A percentile compares a stretch with the other conserved stretches of the same genome.
Conservation (phyloP, 2,797 vertebrate species). For the Sarcoramphus papa region DNA sequence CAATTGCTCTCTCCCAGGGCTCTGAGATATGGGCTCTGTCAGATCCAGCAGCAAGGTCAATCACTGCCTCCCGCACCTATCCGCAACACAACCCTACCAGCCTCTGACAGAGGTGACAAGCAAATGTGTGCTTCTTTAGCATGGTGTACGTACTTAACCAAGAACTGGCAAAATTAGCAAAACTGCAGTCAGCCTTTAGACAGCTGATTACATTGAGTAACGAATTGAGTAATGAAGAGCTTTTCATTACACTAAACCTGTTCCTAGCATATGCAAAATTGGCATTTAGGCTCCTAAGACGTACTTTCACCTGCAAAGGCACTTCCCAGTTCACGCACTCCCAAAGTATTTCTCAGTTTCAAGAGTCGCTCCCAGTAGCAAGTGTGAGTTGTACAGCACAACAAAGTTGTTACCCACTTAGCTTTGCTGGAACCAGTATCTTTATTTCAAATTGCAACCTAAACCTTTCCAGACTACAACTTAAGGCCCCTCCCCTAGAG, state of each 20-base stretch:
- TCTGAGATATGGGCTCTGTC: rapidly evolving
- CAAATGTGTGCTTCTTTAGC: no score
- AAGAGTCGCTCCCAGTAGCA: background rate
- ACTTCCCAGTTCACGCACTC: background rate
- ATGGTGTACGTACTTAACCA: rapidly evolving
- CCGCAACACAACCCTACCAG: background rate
- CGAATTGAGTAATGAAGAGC: background rate
- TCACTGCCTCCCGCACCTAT: no score
- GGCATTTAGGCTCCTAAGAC: background rate
- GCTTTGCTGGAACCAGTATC: background rate
- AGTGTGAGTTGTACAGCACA: background rate
- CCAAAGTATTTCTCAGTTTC: background rate
- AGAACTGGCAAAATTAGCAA: background rate
- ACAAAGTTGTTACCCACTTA: background rate
- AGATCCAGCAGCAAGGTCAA: background rate
- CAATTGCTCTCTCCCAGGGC: background rate
- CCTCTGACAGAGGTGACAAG: background rate
- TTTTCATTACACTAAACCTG: background rate
- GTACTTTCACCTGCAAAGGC: background rate
- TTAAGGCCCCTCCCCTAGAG: background rate
- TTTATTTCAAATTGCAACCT: background rate
- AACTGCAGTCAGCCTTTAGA: background rate
- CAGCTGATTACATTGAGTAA: background rate
- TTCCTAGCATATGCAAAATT: background rate
- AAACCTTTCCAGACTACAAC: background rate